These are phyloP conservation scores for Todus mexicanus DNA, from an alignment of 2,797 vertebrate genomes.

Conservation along the genomic window DNA sequence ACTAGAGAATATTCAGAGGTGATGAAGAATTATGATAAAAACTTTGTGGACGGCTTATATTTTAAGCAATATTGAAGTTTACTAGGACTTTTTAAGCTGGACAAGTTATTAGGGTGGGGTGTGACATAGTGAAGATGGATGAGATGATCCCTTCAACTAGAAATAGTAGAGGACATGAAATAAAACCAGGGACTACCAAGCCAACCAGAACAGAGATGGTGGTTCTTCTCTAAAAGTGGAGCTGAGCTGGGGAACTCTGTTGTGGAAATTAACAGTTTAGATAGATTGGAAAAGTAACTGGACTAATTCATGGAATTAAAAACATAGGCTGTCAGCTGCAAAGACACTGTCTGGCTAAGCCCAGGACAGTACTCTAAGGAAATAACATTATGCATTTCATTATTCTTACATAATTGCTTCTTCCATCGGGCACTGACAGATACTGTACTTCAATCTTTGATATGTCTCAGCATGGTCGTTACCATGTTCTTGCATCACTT, in stretches of 20 bases:
- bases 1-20: background rate
- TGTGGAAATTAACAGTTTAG: background rate
- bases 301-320: background rate
- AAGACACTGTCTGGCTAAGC: background rate
- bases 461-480: background rate
- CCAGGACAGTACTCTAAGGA: background rate
- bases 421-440: background rate
- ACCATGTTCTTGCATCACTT: background rate
- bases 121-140: background rate
- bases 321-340: background rate
- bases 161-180: background rate
- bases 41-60: background rate
- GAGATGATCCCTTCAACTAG: background rate
- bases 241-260: background rate
- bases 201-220: accelerated
- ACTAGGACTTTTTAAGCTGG: background rate
- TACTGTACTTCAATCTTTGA: background rate
- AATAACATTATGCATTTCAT: background rate
- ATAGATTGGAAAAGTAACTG: background rate
- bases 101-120: background rate
- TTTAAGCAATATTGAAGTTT: background rate
- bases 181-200: background rate
- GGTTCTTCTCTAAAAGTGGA: background rate
- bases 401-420: background rate
- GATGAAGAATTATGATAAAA: background rate